Base-by-base conservation (phyloP, 1,140 invertebrate genomes). In the Psilanteris sp. region DNA sequence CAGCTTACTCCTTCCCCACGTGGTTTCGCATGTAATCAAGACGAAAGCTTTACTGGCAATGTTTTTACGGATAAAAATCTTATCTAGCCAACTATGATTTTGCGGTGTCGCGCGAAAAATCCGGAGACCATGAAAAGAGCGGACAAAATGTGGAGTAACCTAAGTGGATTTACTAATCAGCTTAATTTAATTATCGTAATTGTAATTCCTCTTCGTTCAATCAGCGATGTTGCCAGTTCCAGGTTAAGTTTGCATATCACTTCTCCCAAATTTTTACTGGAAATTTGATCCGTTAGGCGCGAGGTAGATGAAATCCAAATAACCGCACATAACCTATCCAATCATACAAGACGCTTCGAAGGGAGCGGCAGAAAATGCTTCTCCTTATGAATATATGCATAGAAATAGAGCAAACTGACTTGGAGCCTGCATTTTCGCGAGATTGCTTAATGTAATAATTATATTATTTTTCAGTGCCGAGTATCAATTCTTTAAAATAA, bases 11-110 rank as follows among this genome's bases (percentile, higher is more conserved):
- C 14, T 20, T 3, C 22, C 13, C 7, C 9, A 18, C 18, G 44
- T 27, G 14, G 18, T 50, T 66, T 59, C 68, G 36, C 52, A 57
- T 64, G 57, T 46, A 72, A 72, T 72, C 68, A 64, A 37, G 32
- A 27, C 57, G 13, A 57, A 57, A 64, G 52, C 59, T 73, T 73
- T 64, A 11, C 44, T 66, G 50, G 43, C 43, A 52, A 14, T 24
- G 44, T 44, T 29, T 32, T 22, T 20, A 27, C n/a, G 36, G 61
- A 74, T 74, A 74, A 61, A 67, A 74, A 74, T 67, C 54, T 74
- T 52, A 73, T 73, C 70, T 61, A 13, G 8, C 34, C 14, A 20
- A 13, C 41, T 57, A 16, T 37, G 31, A 61, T 61, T 43, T 39
- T 18, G 20, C 22, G 22, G 36, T 10, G 27, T 24, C 24, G 37